Base-by-base conservation (phyloP, 2,113 vertebrate species). In the Sus scrofa region DNA sequence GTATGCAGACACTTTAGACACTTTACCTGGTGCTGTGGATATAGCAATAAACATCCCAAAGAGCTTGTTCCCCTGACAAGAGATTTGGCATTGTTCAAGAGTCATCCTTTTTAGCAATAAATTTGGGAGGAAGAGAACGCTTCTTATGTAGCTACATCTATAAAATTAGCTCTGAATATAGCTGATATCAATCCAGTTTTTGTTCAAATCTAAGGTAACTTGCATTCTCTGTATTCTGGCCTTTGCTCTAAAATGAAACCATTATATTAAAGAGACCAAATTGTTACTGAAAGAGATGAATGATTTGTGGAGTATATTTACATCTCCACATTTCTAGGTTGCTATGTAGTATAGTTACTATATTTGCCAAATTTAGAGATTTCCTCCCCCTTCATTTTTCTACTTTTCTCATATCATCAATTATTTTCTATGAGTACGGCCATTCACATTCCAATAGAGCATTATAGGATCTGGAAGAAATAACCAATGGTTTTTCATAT, bases 231-330 rank as follows among this genome's bases (percentile, higher is more conserved):
- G 50, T 11, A 32, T 91, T 67, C 19, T 79, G 30, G 58, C 34
- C 32, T 86, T 91, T 77, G 24, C 68, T 56, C 27, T 83, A 60
- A 78, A 82, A 62, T 60, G 12, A 91, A 93, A 68, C 79, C 73
- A 32, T 63, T 27, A 39, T 71, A 30, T 19, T 71, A 27, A 54
- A 52, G 56, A 91, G 52, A 37, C 3, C 7, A 39, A n/a, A 15
- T 11, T 44, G 27, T 85, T 73, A 74, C 32, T 62, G 73, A 74
- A 79, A 81, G 24, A 89, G 37, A 24, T 30, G 12, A 27, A 30
- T 79, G 19, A 39, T 62, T 82, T 84, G 15, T 74, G 27, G 44
- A 67, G 15, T 52, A 2, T 75, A 27, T 62, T 88, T 65, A 62
- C 16, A 67, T 84, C 7, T 73, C 83, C 14, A 0, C n/a, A 75